A percentile compares a stretch with the other conserved stretches of the same genome.
Conservation (phyloP, 2,888 invertebrate species). For the Psylliodes chrysocephalus region DNA sequence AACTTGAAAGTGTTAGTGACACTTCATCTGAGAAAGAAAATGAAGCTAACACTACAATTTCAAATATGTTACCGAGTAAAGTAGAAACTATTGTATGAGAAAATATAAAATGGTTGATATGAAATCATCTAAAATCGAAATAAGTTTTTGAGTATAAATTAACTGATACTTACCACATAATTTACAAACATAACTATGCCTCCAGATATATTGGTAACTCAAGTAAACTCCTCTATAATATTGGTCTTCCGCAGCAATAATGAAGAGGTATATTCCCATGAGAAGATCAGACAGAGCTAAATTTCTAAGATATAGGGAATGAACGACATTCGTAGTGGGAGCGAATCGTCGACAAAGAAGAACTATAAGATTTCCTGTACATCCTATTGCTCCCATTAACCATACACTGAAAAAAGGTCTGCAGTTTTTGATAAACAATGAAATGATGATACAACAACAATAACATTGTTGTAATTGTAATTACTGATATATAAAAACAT, state of each 20-base stretch:
- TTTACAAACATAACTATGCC: slow-evolving; percentile 68
- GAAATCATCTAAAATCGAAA: too few relatives aligned
- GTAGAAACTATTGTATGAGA: too few relatives aligned
- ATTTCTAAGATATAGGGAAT: slow-evolving; percentile 72
- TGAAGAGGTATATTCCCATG: slow-evolving; percentile 72
- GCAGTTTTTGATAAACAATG: background rate
- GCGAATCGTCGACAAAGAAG: slow-evolving; percentile 68
- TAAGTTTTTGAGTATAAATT: too few relatives aligned
- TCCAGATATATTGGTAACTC: slow-evolving; percentile 69
- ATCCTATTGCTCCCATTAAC: slow-evolving; percentile 70
- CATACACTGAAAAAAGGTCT: slow-evolving; percentile 66
- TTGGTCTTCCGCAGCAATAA: slow-evolving; percentile 69
- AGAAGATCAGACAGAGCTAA: slow-evolving; percentile 71
- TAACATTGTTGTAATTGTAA: too few relatives aligned
- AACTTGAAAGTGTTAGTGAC: too few relatives aligned
- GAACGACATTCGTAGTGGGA: slow-evolving; percentile 68
- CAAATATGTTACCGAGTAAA: too few relatives aligned
- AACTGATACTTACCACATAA: slow-evolving; percentile 67
- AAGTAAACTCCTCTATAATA: slow-evolving; percentile 68
- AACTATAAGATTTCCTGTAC: slow-evolving; percentile 69
- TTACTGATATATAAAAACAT: too few relatives aligned
- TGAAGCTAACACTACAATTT: too few relatives aligned
- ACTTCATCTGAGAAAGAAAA: too few relatives aligned
- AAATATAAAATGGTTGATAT: too few relatives aligned
- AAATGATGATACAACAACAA: background rate